Percentiles rank a stretch among this genome's conserved stretches.
These are phyloP conservation scores for Tachuris rubrigastra DNA, from an alignment of 2,113 vertebrate genomes.

Conservation along the genomic window DNA sequence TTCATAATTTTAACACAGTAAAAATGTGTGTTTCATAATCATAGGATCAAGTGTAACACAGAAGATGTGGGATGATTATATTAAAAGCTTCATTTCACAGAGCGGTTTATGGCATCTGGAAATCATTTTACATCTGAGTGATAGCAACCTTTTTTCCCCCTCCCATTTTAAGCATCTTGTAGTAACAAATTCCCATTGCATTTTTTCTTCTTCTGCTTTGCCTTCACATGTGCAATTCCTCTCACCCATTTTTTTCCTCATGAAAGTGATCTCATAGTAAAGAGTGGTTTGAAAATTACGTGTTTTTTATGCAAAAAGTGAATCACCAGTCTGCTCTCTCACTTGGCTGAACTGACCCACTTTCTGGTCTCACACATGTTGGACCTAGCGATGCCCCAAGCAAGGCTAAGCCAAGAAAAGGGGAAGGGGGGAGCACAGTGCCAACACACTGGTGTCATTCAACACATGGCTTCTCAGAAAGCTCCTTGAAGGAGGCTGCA, in stretches of 20 bases:
- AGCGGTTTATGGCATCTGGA: constrained; percentile 15
- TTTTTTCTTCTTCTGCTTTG: not conserved
- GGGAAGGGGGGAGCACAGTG: not conserved
- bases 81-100: constrained; percentile 34
- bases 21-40: not conserved
- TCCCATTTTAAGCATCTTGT: not conserved
- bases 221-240: not conserved
- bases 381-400: not conserved
- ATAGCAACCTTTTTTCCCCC: constrained; percentile 8
- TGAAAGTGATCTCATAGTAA: not conserved
- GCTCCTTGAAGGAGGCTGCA: fast-evolving
- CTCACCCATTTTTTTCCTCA: not conserved
- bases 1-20: not conserved
- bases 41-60: constrained; percentile 6
- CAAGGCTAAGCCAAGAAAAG: not conserved
- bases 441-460: not conserved
- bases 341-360: constrained; percentile 48
- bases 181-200: not conserved
- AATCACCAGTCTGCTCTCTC: constrained; percentile 22
- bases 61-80: not conserved
- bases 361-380: not conserved
- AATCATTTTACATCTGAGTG: constrained; percentile 4
- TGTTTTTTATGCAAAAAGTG: constrained; percentile 5
- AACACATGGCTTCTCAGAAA: not conserved
- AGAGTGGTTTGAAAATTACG: not conserved